A percentile compares a stretch with the other conserved stretches of the same genome.
Evolutionary conservation across 2,113 vertebrate species (phyloP).

Genomic region (Ictalurus punctatus): DNA sequence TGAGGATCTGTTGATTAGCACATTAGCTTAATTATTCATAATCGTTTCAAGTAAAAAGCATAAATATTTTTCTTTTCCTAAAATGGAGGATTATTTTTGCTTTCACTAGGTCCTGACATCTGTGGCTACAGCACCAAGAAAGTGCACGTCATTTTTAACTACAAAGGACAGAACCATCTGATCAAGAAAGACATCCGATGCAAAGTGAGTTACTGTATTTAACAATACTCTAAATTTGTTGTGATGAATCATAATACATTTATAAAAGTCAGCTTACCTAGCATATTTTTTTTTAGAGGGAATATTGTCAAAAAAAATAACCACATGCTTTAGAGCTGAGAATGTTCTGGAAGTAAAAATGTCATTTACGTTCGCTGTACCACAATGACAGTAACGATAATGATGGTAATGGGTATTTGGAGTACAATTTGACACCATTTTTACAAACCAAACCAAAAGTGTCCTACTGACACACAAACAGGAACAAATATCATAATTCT

Average conservation of each 20-base stretch:
- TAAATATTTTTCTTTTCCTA: not conserved
- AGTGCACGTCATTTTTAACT: slow-evolving; percentile 87
- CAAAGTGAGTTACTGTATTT: slow-evolving; percentile 71
- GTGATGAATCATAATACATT: not conserved
- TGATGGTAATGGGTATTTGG: not conserved
- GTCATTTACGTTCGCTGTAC: not conserved
- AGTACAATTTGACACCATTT: not conserved
- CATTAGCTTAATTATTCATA: not conserved
- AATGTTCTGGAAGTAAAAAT: not conserved
- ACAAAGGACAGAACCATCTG: slow-evolving; percentile 84
- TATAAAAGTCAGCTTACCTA: not conserved
- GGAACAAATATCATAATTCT: not conserved
- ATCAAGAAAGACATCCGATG: slow-evolving; percentile 86
- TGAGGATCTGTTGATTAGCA: not conserved
- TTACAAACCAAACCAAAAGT: not conserved
- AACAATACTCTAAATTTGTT: not conserved
- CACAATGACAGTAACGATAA: not conserved
- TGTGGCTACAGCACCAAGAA: slow-evolving; percentile 89
- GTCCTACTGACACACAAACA: not conserved
- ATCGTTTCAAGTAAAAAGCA: not conserved
- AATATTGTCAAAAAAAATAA: not conserved
- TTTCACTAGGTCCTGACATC: slow-evolving; percentile 79
- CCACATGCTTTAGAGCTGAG: not conserved
- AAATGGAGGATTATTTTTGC: not conserved
- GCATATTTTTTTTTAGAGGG: not conserved